These are phyloP conservation scores for Acyrthosiphon pisum DNA, from an alignment of 1,140 invertebrate species.

Conservation along the genomic window DNA sequence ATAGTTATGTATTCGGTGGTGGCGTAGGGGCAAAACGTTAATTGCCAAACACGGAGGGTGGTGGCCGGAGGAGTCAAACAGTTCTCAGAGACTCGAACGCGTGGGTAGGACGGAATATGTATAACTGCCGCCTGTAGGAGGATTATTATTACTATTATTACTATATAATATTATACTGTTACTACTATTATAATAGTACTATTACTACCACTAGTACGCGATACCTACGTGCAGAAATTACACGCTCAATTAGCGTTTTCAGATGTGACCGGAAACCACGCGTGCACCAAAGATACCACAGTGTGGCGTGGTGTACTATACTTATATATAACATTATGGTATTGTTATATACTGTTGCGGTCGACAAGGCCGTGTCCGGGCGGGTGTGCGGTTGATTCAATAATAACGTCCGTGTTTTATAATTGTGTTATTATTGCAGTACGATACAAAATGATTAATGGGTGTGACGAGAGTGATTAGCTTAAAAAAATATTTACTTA, in stretches of 20 bases:
- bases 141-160: background rate
- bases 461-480: background rate
- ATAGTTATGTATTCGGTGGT: background rate
- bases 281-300: background rate
- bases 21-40: background rate
- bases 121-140: too few relatives aligned
- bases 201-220: background rate
- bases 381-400: background rate
- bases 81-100: background rate
- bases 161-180: background rate
- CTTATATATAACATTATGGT: background rate
- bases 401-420: background rate
- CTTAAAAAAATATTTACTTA: too few relatives aligned
- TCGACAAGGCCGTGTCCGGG: background rate
- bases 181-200: background rate
- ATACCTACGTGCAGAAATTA: background rate
- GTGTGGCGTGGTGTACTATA: background rate
- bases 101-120: background rate
- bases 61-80: background rate
- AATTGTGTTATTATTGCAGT: too few relatives aligned
- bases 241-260: constrained; percentile 1
- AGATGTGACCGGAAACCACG: constrained; percentile 17
- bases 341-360: background rate
- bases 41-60: background rate
- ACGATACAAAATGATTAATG: too few relatives aligned